Base-by-base conservation (phyloP, 1,140 invertebrate species). In the Drosophila malerkotliana region DNA sequence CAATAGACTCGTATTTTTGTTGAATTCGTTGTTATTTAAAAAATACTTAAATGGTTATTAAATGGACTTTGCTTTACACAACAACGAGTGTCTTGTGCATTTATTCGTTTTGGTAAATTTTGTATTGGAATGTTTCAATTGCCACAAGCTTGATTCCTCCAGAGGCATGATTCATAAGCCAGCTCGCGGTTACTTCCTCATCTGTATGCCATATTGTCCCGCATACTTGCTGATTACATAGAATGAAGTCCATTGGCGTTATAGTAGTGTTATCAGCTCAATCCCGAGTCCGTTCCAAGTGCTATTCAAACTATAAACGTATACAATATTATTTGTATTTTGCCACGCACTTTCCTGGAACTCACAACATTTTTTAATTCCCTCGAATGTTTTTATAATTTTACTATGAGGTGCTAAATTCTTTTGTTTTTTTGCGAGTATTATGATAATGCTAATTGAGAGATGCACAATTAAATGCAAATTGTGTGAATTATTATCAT, bases 401-500 rank as follows among this genome's bases (percentile, higher is more conserved):
- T 56, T 37, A 28, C 1, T 28, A 28, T 28, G 41, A 55, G 44
- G 10, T 26, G 18, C 15, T 21, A 41, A 53, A 30, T 56, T 32
- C 12, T 2, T 30, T 63, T 73, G 39, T 74, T 74, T 57, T 66
- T 30, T 49, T 51, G 28, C 58, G 53, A 28, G 28, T 44, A 41
- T 47, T 69, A 32, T 54, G 53, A 66, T 66, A 66, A 66, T 64
- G 71, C 47, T 74, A 74, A 75, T 76, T 76, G 37, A 51, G 18
- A 63, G 41, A 53, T 66, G 72, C 48, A 41, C 53, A 75, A 75
- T 75, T 66, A 75, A 75, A 73, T 73, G 58, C 18, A 63, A 71
- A 77, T 76, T 56, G 72, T 59, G 73, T 24, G 52, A 77, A 74
- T 59, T 54, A 63, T 58, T 47, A 51, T 57, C 48, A 45, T 3